Evolutionary conservation across 2,113 vertebrate genomes (phyloP), one percentile per base, ranked within the genome.

Genomic region (Sinocyclocheilus anshuiensis): DNA sequence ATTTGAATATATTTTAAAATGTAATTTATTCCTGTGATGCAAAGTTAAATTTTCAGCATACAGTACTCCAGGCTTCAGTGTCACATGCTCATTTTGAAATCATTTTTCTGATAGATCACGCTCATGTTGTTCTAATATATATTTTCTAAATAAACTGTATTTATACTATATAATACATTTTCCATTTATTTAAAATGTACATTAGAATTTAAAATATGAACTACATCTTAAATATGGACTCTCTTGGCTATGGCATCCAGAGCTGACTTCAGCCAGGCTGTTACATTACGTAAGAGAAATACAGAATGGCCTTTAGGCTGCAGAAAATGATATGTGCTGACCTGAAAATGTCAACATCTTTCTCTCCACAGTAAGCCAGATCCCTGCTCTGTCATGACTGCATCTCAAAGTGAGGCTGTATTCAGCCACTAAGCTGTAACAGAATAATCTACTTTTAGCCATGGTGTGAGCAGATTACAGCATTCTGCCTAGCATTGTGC

Each of bases 301-400:
- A 80, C 81, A 53, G 50, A 80, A 72, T 84, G 79, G 29, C 72
- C 81, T 79, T 74, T 42, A 83, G 81, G 87, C 18, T 92, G 93
- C 87, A 91, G 91, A 86, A 86, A 83, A 75, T 86, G 82, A 76
- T 36, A 36, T 87, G 88, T 69, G 77, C 24, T 87, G 90, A 93
- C 90, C 95, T 95, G 88, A 93, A 94, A 92, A 92, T 89, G 90
- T 92, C 92, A 89, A 74, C 4, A 86, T 77, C 84, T 90, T 77
- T 84, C 87, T 77, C 50, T 29, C 6, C 10, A 15, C 86, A 79
- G 77, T 77, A 77, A 85, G 83, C 83, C 61, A 57, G 59, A 77
- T 83, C 50, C 59, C 20, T 57, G 48, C 50, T 86, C 87, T 85
- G 84, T 87, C 84, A 80, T n/a, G 69, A 75, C 42, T 75, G 42